These are phyloP conservation scores for Spongilla lacustris DNA, from an alignment of 37 sponge, comb jelly and placozoan genomes.

Conservation along the genomic window DNA sequence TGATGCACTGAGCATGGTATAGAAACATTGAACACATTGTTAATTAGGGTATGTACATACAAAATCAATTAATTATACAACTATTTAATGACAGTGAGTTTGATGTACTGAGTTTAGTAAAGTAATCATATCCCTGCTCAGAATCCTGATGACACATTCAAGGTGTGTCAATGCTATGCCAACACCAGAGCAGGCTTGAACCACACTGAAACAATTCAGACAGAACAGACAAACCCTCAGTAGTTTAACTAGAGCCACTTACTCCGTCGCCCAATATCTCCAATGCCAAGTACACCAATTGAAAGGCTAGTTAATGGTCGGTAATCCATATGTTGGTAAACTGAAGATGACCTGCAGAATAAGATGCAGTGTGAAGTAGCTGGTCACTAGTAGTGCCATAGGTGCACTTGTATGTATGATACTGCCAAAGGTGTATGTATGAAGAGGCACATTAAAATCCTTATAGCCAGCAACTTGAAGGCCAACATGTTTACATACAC, in stretches of 20 bases:
- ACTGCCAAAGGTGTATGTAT: no score
- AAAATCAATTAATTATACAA: no score
- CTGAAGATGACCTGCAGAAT: not conserved
- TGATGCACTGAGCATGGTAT: no score
- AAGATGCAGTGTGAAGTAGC: not conserved
- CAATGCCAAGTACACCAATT: slow-evolving; percentile 64
- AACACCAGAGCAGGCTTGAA: no score
- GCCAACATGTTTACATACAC: not conserved
- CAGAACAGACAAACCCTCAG: not conserved
- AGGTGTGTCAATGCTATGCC: no score
- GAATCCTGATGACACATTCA: no score
- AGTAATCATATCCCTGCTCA: not conserved
- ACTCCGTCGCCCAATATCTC: slow-evolving; percentile 55
- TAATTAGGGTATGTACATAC: no score
- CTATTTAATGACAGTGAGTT: no score
- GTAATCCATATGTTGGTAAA: not conserved
- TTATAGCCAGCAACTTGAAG: not conserved
- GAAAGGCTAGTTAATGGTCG: slow-evolving; percentile 14
- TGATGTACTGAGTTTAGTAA: no score
- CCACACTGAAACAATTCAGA: not conserved
- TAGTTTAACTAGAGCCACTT: not conserved
- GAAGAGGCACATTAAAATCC: not conserved
- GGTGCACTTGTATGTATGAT: not conserved
- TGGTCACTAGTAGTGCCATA: not conserved
- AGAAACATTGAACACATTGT: no score